Percentiles rank a stretch among this genome's conserved stretches.
Conservation (phyloP, 2,888 invertebrate species). For the Noctua comes region DNA sequence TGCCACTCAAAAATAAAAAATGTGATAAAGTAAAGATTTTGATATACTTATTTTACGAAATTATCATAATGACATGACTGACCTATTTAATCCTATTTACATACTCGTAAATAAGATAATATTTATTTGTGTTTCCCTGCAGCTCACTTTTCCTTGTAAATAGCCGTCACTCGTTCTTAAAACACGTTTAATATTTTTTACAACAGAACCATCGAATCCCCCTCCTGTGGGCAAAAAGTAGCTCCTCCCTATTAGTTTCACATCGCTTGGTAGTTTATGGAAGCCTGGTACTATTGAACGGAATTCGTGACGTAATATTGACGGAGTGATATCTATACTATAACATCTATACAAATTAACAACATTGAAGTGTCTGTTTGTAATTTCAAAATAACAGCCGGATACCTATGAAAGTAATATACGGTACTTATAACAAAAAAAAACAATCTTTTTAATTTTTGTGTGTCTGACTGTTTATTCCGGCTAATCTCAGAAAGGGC, state of each 20-base stretch:
- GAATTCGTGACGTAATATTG: slow-evolving; percentile 74
- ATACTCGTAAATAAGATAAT: not conserved
- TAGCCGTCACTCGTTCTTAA: slow-evolving; percentile 15
- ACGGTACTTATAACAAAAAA: not conserved
- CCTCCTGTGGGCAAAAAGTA: slow-evolving; percentile 42
- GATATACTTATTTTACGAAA: not conserved
- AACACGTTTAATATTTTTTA: slow-evolving; percentile 26
- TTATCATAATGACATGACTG: not conserved
- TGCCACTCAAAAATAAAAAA: not conserved
- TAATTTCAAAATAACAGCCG: not conserved
- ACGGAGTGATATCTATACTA: not conserved
- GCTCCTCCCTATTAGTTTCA: slow-evolving; percentile 66
- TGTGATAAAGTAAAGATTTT: not conserved
- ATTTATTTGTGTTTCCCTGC: slow-evolving; percentile 15
- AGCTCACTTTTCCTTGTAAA: slow-evolving; percentile 9
- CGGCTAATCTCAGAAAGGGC: not conserved
- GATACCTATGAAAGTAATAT: not conserved
- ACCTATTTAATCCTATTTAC: slow-evolving; percentile 7
- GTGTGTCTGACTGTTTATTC: not conserved
- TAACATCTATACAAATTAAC: not conserved
- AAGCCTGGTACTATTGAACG: slow-evolving; percentile 74
- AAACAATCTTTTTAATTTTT: not conserved
- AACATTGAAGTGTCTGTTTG: not conserved
- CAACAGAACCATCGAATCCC: slow-evolving; percentile 13
- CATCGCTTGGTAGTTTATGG: slow-evolving; percentile 69